Conservation (phyloP, 2,797 vertebrate genomes). For the Etheostoma nigrum region DNA sequence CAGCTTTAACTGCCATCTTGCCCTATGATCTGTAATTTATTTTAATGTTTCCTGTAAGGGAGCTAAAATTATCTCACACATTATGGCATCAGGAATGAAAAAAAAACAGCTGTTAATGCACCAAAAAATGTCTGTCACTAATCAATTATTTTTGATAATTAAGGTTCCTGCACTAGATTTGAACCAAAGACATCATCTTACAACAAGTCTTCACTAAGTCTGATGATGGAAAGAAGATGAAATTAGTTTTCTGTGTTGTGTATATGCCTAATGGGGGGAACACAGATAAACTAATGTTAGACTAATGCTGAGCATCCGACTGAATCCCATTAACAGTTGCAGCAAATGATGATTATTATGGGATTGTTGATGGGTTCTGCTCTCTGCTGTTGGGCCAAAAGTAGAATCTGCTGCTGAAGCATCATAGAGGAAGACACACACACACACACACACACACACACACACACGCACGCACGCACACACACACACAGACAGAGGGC, state of each 20-base stretch:
- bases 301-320: constrained; percentile 9
- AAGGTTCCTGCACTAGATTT: constrained; percentile 17
- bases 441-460: constrained; percentile 19
- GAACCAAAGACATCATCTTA: not conserved
- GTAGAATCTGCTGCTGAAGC: constrained; percentile 29
- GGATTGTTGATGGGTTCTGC: constrained; percentile 33
- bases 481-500: constrained; percentile 16
- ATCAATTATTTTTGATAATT: constrained; percentile 13
- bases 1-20: not conserved
- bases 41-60: constrained; percentile 5
- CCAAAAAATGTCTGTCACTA: constrained; percentile 6
- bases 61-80: constrained; percentile 2
- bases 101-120: not conserved
- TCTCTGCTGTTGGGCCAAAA: constrained; percentile 44
- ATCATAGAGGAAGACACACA: constrained; percentile 4
- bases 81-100: not conserved
- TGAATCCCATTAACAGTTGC: constrained; percentile 44
- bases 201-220: not conserved
- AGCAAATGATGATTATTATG: constrained; percentile 44
- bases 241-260: constrained; percentile 42
- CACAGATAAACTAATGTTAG: constrained; percentile 31
- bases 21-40: constrained; percentile 6
- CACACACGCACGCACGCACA: constrained; percentile 23
- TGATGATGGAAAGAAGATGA: constrained; percentile 20
- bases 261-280: constrained; percentile 21